Conservation (phyloP, 2,113 vertebrate genomes). For the Arothron firmamentum region DNA sequence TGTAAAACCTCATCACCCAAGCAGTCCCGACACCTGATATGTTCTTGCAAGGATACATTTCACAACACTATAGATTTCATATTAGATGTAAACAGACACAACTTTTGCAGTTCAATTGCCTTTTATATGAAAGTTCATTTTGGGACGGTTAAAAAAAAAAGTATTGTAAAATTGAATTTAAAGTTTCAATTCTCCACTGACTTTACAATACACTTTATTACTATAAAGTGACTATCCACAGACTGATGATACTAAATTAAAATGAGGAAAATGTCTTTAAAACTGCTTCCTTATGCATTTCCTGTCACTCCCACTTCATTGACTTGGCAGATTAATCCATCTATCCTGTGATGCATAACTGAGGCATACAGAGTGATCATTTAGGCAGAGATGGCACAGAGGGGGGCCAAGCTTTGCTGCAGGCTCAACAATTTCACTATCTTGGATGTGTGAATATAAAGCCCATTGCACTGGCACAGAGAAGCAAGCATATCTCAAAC, state of each 20-base stretch:
- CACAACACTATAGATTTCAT: too few relatives aligned
- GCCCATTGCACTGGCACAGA: slow-evolving; percentile 21
- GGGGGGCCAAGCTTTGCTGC: slow-evolving; percentile 26
- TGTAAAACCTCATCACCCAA: too few relatives aligned
- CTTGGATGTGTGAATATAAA: slow-evolving; percentile 45
- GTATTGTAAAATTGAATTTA: too few relatives aligned
- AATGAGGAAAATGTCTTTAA: too few relatives aligned
- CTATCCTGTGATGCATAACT: slow-evolving; percentile 14
- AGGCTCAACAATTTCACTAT: slow-evolving; percentile 45
- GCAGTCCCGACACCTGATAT: too few relatives aligned
- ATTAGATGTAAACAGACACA: slow-evolving; percentile 24
- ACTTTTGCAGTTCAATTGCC: slow-evolving; percentile 10
- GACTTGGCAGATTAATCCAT: slow-evolving; percentile 11
- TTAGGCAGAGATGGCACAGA: slow-evolving; percentile 37
- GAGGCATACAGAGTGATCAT: slow-evolving; percentile 43
- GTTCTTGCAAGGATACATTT: too few relatives aligned
- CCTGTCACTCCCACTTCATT: slow-evolving; percentile 10
- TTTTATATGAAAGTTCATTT: neutral
- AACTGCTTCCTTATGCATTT: slow-evolving; percentile 10
- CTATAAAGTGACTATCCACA: too few relatives aligned
- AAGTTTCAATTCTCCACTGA: too few relatives aligned
- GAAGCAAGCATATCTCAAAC: slow-evolving; percentile 18
- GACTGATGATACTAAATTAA: too few relatives aligned
- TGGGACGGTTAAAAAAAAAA: neutral
- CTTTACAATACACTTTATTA: too few relatives aligned